A percentile compares a stretch with the other conserved stretches of the same genome.
Conservation (phyloP, 2,113 vertebrate species). For the Corythornis madagascariensis region DNA sequence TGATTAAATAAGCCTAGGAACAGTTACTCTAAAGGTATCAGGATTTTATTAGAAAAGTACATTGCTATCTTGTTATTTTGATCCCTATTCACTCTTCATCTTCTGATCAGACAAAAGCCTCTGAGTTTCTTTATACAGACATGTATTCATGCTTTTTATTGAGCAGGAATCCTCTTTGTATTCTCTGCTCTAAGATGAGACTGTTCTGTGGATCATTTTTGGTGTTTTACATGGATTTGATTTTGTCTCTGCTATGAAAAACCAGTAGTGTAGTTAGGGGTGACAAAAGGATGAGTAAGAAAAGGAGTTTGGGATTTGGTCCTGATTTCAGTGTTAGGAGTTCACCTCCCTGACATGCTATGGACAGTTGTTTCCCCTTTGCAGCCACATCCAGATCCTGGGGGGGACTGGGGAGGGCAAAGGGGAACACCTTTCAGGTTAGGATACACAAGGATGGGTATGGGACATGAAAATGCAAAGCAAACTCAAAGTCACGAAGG, state of each 20-base stretch:
- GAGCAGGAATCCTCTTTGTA: constrained; percentile 4
- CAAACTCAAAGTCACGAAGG: not conserved
- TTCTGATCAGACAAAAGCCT: constrained; percentile 18
- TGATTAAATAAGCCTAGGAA: constrained; percentile 27
- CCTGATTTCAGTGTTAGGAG: not conserved
- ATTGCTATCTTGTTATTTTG: constrained; percentile 24
- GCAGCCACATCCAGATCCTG: not conserved
- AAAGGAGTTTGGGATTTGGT: not conserved
- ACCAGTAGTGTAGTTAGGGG: not conserved
- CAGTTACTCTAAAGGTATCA: not conserved
- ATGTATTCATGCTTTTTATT: not conserved
- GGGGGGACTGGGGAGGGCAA: not conserved
- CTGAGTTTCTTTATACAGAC: not conserved
- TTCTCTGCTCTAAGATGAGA: not conserved
- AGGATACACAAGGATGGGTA: not conserved
- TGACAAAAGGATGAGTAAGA: not conserved
- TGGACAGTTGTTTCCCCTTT: not conserved
- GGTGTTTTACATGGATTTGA: not conserved
- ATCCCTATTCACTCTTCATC: constrained; percentile 23
- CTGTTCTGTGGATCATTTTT: not conserved
- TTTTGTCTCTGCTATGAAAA: not conserved
- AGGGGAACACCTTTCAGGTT: not conserved
- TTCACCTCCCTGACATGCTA: not conserved
- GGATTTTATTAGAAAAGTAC: constrained; percentile 34
- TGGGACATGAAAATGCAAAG: not conserved